These are phyloP conservation scores for Eristalinus aeneus DNA, from an alignment of 2,888 invertebrate genomes.

Conservation along the genomic window DNA sequence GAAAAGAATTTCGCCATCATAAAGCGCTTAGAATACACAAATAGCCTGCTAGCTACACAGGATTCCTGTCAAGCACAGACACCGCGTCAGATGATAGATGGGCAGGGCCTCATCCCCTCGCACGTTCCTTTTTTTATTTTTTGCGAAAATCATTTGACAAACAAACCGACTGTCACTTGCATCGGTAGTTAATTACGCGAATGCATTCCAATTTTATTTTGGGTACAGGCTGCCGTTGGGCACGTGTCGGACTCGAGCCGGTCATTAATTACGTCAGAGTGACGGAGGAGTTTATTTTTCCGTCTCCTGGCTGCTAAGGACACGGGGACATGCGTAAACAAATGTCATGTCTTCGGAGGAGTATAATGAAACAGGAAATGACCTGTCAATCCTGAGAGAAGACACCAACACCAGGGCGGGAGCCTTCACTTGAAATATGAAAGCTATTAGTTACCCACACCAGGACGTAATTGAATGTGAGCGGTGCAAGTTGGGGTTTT, in stretches of 20 bases:
- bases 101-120: not conserved
- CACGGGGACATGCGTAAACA: not conserved
- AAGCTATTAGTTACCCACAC: constrained; percentile 11
- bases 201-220: not conserved
- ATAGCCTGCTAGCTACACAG: not conserved
- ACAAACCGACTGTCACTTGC: constrained; percentile 10
- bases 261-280: constrained; percentile 31
- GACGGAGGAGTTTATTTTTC: constrained; percentile 12
- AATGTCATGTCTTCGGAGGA: not conserved
- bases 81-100: not conserved
- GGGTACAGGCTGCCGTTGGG: not conserved
- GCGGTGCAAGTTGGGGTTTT: not conserved
- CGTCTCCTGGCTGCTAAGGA: not conserved
- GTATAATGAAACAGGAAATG: constrained; percentile 16
- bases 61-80: constrained; percentile 8
- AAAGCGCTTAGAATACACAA: not conserved
- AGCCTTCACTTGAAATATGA: constrained; percentile 26
- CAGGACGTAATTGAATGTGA: not conserved
- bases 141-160: not conserved
- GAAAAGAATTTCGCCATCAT: not conserved
- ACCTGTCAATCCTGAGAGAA: constrained; percentile 34
- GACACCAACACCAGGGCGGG: not conserved
- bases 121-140: not conserved
- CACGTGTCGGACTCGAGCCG: constrained; percentile 19
- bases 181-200: constrained; percentile 11